Percentiles rank a stretch among this genome's conserved stretches.
Conservation (phyloP, 2,888 invertebrate species). For the Didymodactylos carnosus region DNA sequence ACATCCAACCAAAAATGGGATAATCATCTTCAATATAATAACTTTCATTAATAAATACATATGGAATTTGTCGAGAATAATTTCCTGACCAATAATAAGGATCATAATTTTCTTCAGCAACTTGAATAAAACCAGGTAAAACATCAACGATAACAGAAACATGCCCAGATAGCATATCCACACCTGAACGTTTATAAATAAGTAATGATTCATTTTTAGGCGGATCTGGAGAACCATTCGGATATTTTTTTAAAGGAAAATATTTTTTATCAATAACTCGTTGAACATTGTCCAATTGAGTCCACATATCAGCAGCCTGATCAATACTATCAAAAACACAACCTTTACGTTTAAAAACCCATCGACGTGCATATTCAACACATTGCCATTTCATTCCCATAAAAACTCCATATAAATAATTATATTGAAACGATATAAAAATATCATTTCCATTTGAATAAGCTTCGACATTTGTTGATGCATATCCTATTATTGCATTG, state of each 20-base stretch:
- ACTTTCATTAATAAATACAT: neutral
- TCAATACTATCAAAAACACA: neutral
- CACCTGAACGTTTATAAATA: neutral
- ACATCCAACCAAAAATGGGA: neutral
- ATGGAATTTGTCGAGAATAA: neutral
- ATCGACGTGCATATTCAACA: neutral
- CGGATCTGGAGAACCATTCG: neutral
- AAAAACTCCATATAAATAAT: neutral
- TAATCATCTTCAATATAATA: neutral
- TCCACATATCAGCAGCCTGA: neutral
- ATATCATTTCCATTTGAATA: neutral
- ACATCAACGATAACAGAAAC: neutral
- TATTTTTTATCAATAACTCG: neutral
- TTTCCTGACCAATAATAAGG: neutral
- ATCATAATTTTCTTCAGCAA: neutral
- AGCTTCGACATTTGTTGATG: neutral
- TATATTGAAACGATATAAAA: neutral
- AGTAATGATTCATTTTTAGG: neutral
- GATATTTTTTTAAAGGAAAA: neutral
- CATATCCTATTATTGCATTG: neutral
- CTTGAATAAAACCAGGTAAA: neutral
- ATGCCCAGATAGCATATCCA: neutral
- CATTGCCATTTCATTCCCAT: neutral
- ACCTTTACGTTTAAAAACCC: neutral
- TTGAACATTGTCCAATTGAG: neutral